Evolutionary conservation across 2,888 invertebrate genomes (phyloP), one percentile per base, ranked within the genome.

Genomic region (Oeneis ivallda): DNA sequence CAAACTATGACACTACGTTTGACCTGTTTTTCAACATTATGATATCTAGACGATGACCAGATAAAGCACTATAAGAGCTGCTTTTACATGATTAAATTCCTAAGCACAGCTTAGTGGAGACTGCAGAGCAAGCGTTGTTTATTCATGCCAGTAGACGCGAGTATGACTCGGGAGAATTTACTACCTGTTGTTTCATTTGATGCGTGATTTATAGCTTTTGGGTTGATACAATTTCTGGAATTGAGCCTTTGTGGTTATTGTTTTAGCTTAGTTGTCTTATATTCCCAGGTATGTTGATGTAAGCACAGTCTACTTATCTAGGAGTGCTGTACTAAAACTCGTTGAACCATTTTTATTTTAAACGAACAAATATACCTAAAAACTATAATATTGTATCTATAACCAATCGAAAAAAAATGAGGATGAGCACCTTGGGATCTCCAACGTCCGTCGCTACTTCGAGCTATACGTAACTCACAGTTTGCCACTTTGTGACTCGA

Each of bases 1-100:
- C 17, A 19, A 39, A 9, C 56, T 17, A 11, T 41, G 56, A 8
- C 56, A 19, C 15, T 41, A 26, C 61, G 52, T 52, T 65, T 65
- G 68, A 62, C 68, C 68, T 68, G 65, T 56, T 67, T 67, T 58
- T 67, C 32, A 64, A 50, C 65, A 60, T 62, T 63, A 63, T 62
- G 45, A 45, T 56, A 65, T 68, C 68, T 65, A 68, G 68, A 68
- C 68, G 65, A 62, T 62, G 56, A 59, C 62, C 54, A 63, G 56
- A 53, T 58, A 52, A 61, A 61, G 61, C 61, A 19, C 37, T 64
- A 59, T 58, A 32, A 37, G 32, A 50, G 61, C 13, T 43, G 37
- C 59, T 59, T 59, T 64, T 59, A 59, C 45, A 53, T 64, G 53
- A 64, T 64, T 64, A 64, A 59, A 64, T 59, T 64, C 41, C 45